phyloP scores from a whole-genome alignment of 2,113 vertebrate species.

The Amphilophus citrinellus region DNA sequence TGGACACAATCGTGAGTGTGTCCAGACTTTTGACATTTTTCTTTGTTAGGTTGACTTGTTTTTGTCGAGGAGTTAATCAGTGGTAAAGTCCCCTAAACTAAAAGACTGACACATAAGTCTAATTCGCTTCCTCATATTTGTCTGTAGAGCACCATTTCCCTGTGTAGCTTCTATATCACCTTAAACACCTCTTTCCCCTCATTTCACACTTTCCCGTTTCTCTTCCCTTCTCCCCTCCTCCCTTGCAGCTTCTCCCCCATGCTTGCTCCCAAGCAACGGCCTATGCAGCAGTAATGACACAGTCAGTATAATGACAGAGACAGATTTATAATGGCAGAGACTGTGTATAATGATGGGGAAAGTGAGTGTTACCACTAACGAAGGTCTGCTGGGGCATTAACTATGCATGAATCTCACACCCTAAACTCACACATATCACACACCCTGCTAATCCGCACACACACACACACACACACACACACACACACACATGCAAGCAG shows the following conservation, averaged over 20 bases:
- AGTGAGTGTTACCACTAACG: conserved; percentile 67
- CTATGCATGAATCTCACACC: conserved; percentile 72
- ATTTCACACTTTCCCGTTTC: conserved; percentile 31
- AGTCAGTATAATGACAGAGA: conserved; percentile 63
- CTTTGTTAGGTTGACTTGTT: background rate
- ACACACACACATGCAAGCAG: background rate
- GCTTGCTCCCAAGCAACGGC: conserved; percentile 13
- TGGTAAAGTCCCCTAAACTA: background rate
- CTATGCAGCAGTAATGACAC: conserved; percentile 57
- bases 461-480: conserved; percentile 16
- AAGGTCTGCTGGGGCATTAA: conserved; percentile 72
- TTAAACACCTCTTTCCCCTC: conserved; percentile 10
- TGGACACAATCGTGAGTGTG: too few species aligned
- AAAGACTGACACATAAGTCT: background rate
- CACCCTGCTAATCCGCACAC: conserved; percentile 20
- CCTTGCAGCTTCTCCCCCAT: conserved; percentile 1
- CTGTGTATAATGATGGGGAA: conserved; percentile 68
- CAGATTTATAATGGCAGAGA: conserved; percentile 63
- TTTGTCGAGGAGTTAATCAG: conserved; percentile 9
- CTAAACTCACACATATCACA: conserved; percentile 44
- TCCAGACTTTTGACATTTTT: background rate
- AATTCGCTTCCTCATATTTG: background rate
- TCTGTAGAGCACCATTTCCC: background rate
- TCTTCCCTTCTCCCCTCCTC: conserved; percentile 12
- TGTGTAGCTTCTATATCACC: conserved; percentile 10